Evolutionary conservation across 2,888 invertebrate genomes (phyloP).

Genomic region (Cheilosia impressa): DNA sequence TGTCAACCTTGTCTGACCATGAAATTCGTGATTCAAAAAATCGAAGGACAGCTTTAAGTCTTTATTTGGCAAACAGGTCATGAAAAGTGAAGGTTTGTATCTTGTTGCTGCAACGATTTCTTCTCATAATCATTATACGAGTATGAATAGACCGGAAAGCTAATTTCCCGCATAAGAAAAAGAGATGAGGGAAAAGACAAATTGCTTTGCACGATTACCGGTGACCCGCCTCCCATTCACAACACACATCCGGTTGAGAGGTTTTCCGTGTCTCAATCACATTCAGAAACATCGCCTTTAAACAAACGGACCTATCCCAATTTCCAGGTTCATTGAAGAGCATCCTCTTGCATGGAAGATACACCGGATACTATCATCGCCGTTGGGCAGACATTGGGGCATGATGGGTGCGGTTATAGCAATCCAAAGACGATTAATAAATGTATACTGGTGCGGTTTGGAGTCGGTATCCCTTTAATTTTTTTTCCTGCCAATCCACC

Average conservation of each 20-base stretch:
- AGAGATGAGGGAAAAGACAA: conserved; percentile 28
- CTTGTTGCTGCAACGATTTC: conserved; percentile 8
- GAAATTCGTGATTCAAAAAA: conserved; percentile 26
- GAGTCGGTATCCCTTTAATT: background rate
- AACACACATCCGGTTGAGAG: conserved; percentile 70
- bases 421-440: conserved; percentile 48
- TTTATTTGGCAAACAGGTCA: conserved; percentile 22
- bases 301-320: conserved; percentile 70
- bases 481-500: conserved; percentile 37
- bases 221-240: conserved; percentile 53
- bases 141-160: background rate
- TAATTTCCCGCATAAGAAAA: background rate
- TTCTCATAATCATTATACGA: background rate
- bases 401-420: conserved; percentile 42
- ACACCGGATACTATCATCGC: conserved; percentile 58
- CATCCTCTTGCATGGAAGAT: conserved; percentile 8
- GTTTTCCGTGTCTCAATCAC: conserved; percentile 67
- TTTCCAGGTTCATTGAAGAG: conserved; percentile 68
- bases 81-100: conserved; percentile 45
- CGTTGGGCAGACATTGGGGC: conserved; percentile 31
- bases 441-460: background rate
- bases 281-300: conserved; percentile 50
- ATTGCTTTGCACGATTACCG: conserved; percentile 37
- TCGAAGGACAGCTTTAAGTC: conserved; percentile 30
- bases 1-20: conserved; percentile 45